Base-by-base conservation (phyloP, 1,140 invertebrate species). In the Battus philenor region DNA sequence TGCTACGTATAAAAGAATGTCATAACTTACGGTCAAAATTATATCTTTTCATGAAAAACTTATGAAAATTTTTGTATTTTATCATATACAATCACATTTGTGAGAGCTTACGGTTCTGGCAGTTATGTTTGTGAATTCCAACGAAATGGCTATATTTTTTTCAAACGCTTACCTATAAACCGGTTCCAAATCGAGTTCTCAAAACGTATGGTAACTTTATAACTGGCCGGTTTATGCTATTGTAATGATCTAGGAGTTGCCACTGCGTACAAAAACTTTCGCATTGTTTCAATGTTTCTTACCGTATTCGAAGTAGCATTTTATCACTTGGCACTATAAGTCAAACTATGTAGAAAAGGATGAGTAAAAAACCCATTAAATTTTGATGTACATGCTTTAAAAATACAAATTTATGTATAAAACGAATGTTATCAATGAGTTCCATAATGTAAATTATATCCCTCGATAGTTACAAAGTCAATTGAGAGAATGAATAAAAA, bases 201-300 rank as follows among this genome's bases (percentile, higher is more conserved):
- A 67, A 56, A 65, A 59, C 47, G 51, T 50, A 57, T 56, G 64
- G 57, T 53, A 50, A 65, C 65, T 72, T 79, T 70, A 78, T 80
- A 80, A 80, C 76, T 77, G 68, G 65, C 71, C 70, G 72, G 68
- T 80, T 83, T 75, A 75, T 77, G 73, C 70, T 77, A 79, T 83
- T 80, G 79, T 83, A 75, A 73, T 77, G 68, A 72, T 74, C 72
- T 77, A 75, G 73, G 59, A 63, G 69, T 50, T 64, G 71, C 66
- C 61, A 68, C 60, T 55, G 63, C 54, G 44, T 44, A 70, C 68
- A 80, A 79, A 80, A 83, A 79, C 68, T 48, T 59, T 59, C 47
- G 67, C 70, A 79, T 77, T 78, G 75, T 79, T 57, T 80, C 50
- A 69, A 69, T 60, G 50, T 61, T 67, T 67, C 59, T 71, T 71